These are phyloP conservation scores for Acanthosoma haemorrhoidale DNA, from an alignment of 2,888 invertebrate species.

Conservation along the genomic window DNA sequence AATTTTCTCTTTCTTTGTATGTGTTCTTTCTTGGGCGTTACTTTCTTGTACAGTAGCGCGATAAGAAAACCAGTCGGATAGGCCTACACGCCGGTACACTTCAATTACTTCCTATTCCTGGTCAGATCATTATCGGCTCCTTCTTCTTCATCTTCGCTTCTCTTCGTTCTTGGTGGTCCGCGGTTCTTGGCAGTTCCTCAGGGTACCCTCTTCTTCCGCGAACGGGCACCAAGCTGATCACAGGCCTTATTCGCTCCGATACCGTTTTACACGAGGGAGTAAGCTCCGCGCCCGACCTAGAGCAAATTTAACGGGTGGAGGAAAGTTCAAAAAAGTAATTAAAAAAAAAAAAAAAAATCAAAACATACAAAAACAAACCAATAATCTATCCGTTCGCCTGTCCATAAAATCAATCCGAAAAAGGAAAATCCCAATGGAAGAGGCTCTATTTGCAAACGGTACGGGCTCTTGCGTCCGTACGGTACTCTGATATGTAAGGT, in stretches of 20 bases:
- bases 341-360: background rate
- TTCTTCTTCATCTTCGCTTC: background rate
- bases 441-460: no score
- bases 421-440: no score
- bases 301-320: background rate
- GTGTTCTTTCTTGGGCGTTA: background rate
- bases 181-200: background rate
- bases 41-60: background rate
- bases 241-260: background rate
- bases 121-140: no score
- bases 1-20: background rate
- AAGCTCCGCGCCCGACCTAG: background rate
- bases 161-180: background rate
- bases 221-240: background rate
- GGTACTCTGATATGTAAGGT: no score
- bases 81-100: background rate
- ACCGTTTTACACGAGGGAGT: slow-evolving; percentile 1
- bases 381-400: no score
- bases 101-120: background rate
- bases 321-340: background rate
- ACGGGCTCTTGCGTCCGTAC: no score
- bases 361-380: background rate
- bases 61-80: background rate
- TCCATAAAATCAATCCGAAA: no score
- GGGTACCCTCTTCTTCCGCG: background rate